Percentiles rank a stretch among this genome's conserved stretches.
These are phyloP conservation scores for Cherax quadricarinatus DNA, from an alignment of 1,140 invertebrate species.

Conservation along the genomic window DNA sequence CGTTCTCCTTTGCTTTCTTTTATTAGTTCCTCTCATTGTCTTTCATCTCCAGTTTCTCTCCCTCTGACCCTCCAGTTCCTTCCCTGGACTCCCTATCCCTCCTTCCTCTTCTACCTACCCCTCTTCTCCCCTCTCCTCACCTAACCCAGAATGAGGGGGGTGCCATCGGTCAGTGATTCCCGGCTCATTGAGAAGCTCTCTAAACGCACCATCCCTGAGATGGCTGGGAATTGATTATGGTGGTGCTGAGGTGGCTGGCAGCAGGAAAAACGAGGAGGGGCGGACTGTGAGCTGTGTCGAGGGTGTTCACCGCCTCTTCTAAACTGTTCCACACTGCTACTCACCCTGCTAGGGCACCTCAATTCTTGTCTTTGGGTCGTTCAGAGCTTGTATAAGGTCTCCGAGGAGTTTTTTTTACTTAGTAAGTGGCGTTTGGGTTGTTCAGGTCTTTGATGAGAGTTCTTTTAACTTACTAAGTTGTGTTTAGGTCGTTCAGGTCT, in stretches of 20 bases:
- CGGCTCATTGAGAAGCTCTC: conserved; percentile 27
- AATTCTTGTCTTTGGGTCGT: neutral
- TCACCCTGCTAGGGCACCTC: neutral
- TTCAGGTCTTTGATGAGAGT: too few species aligned
- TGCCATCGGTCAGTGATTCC: conserved; percentile 30
- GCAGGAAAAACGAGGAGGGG: neutral
- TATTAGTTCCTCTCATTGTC: neutral
- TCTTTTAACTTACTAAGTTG: too few species aligned
- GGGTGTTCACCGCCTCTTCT: neutral
- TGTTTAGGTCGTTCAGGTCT: too few species aligned
- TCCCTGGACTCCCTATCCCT: neutral
- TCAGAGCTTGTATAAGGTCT: neutral
- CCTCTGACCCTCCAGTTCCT: neutral
- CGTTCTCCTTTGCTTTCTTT: too few species aligned
- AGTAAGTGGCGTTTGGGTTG: neutral
- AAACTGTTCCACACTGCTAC: neutral
- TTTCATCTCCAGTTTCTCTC: too few species aligned
- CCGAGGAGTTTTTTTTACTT: too few species aligned
- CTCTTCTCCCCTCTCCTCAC: neutral
- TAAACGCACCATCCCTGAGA: conserved; percentile 26
- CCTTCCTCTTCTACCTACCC: neutral
- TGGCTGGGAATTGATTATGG: conserved; percentile 26
- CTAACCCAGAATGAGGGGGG: neutral
- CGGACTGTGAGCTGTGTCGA: neutral
- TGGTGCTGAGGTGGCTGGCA: neutral